Evolutionary conservation across 2,797 vertebrate genomes (phyloP).

Genomic region (Heterohyrax brucei): DNA sequence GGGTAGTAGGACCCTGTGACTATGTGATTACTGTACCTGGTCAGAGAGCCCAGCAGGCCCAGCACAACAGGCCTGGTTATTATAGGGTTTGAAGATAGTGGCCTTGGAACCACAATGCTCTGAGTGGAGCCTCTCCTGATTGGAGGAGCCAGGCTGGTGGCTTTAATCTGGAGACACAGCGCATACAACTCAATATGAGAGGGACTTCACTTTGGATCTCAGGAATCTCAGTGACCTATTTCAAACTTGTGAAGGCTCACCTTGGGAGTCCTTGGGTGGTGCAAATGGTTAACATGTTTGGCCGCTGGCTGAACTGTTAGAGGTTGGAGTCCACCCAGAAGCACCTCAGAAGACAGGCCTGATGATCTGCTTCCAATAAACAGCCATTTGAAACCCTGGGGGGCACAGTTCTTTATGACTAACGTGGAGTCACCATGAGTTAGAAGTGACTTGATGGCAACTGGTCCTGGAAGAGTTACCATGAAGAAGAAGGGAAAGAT

Average conservation of each 20-base stretch:
- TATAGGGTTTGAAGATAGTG: not conserved
- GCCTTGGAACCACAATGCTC: constrained; percentile 17
- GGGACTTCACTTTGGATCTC: not conserved
- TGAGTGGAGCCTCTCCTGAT: constrained; percentile 59
- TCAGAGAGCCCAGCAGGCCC: constrained; percentile 87
- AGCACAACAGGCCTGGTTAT: constrained; percentile 76
- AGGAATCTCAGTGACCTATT: not conserved
- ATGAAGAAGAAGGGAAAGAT: not conserved
- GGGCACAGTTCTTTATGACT: not conserved
- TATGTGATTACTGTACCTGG: constrained; percentile 88
- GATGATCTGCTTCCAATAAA: not conserved
- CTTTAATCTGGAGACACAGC: constrained; percentile 89
- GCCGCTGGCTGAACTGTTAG: not conserved
- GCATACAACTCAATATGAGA: not conserved
- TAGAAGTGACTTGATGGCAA: not conserved
- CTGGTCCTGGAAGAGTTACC: not conserved
- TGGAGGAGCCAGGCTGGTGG: constrained; percentile 88
- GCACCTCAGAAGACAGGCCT: not conserved
- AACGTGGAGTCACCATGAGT: not conserved
- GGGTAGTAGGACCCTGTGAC: not conserved
- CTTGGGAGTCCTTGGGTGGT: not conserved
- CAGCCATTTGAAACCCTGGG: not conserved
- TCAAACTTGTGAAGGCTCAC: not conserved
- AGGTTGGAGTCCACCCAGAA: not conserved
- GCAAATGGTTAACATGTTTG: not conserved